These are phyloP conservation scores for Anoura caudifer DNA, from an alignment of 2,113 vertebrate species.

Conservation along the genomic window DNA sequence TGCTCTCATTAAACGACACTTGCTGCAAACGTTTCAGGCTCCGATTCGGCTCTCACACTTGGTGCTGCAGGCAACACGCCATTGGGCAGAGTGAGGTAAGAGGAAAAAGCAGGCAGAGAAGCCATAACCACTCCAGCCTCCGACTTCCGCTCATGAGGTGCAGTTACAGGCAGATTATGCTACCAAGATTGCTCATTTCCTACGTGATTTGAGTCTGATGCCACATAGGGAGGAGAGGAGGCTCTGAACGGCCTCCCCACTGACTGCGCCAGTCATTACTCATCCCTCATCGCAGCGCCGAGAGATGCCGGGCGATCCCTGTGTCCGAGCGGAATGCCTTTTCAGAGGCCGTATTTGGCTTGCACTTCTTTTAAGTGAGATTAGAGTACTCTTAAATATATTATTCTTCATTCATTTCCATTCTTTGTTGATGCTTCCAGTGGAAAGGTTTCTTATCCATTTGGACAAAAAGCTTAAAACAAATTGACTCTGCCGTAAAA, in stretches of 20 bases:
- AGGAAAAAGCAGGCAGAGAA: neutral
- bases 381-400: constrained; percentile 7
- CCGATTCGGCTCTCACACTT: neutral
- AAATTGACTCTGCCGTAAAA: constrained; percentile 4
- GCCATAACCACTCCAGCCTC: neutral
- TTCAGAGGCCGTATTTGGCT: neutral
- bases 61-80: neutral
- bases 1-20: neutral
- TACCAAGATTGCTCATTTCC: neutral
- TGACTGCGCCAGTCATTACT: neutral
- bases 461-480: constrained; percentile 24
- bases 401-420: constrained; percentile 29
- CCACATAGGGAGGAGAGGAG: neutral
- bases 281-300: neutral
- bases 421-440: neutral
- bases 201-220: neutral
- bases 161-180: neutral
- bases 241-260: neutral
- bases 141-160: neutral
- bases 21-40: neutral
- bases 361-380: constrained; percentile 12
- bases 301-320: neutral
- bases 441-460: constrained; percentile 9
- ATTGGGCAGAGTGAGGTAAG: neutral
- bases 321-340: neutral